Percentiles rank a stretch among this genome's conserved stretches.
Evolutionary conservation across 2,113 vertebrate genomes (phyloP).

Genomic region (Chlorodrepanis virens): DNA sequence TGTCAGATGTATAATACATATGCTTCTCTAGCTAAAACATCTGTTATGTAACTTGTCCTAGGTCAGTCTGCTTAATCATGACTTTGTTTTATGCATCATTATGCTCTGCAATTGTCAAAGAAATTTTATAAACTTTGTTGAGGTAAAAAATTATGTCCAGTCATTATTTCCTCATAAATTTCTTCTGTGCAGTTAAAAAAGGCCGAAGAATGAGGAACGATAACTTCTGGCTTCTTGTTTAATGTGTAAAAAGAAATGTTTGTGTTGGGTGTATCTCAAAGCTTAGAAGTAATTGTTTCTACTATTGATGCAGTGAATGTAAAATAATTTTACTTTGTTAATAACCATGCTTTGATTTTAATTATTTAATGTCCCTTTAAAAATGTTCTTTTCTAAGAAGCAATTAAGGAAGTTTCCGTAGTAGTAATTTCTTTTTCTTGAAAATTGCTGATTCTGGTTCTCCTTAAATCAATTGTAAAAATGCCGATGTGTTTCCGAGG

Average conservation of each 20-base stretch:
- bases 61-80: neutral
- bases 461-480: neutral
- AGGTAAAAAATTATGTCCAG: neutral
- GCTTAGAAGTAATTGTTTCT: neutral
- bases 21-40: neutral
- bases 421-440: neutral
- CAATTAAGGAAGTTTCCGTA: neutral
- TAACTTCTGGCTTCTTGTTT: neutral
- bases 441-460: neutral
- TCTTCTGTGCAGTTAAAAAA: neutral
- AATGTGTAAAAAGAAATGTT: neutral
- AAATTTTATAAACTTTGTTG: neutral
- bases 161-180: neutral
- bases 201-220: neutral
- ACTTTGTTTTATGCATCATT: neutral
- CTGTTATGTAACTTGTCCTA: neutral
- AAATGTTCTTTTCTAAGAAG: neutral
- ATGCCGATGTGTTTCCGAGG: neutral
- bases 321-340: neutral
- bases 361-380: neutral
- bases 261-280: neutral
- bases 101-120: neutral
- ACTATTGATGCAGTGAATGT: neutral
- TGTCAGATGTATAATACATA: neutral
- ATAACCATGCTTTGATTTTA: neutral